Conservation (phyloP, 2,797 vertebrate species). For the Clarias platycephalus region DNA sequence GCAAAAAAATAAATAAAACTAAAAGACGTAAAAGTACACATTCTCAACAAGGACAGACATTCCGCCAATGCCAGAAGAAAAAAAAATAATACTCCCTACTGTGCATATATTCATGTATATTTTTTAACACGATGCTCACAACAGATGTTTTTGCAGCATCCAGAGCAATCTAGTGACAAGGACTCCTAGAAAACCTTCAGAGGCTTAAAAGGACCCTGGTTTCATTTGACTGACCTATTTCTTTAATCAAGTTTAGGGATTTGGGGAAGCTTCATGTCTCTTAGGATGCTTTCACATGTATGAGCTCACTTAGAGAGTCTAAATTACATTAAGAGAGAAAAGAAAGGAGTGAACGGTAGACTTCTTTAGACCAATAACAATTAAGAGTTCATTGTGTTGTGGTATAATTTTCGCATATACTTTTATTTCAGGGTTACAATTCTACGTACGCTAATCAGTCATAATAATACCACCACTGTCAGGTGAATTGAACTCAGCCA, state of each 20-base stretch:
- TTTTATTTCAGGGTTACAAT: neutral
- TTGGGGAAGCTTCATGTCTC: neutral
- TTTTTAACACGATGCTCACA: neutral
- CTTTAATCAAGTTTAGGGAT: neutral
- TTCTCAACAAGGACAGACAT: neutral
- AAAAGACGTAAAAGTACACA: neutral
- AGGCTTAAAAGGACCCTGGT: neutral
- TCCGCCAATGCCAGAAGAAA: neutral
- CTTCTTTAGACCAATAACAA: neutral
- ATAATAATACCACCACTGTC: too few relatives aligned
- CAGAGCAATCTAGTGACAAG: neutral
- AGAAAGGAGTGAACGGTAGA: too few relatives aligned
- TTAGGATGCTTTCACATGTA: neutral
- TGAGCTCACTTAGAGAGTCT: neutral
- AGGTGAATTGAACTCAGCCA: too few relatives aligned
- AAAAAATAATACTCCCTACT: neutral
- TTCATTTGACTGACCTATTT: constrained; percentile 7
- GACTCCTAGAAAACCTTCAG: neutral
- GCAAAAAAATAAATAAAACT: neutral
- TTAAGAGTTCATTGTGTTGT: neutral
- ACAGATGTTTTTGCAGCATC: neutral
- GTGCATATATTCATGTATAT: neutral
- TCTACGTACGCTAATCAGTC: neutral
- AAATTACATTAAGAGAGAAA: neutral
- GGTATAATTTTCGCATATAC: neutral